Percentiles rank a stretch among this genome's conserved stretches.
These are phyloP conservation scores for Drosophila punjabiensis DNA, from an alignment of 1,140 invertebrate species.

Conservation along the genomic window DNA sequence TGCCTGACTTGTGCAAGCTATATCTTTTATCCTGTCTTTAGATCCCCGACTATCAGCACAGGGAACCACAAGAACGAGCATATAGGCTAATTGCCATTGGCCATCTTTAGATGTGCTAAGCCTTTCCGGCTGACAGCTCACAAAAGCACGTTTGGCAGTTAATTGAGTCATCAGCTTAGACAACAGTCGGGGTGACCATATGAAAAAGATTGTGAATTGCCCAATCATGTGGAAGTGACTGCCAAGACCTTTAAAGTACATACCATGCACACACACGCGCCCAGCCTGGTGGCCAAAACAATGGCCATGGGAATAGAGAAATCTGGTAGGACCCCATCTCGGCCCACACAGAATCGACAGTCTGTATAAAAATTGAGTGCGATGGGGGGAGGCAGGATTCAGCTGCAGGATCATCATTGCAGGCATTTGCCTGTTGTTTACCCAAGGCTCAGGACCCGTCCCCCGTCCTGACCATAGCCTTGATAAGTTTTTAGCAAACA, in stretches of 20 bases:
- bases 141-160: slow-evolving; percentile 66
- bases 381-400: not conserved
- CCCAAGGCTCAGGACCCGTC: slow-evolving; percentile 23
- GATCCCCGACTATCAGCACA: not conserved
- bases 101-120: slow-evolving; percentile 19
- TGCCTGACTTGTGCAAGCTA: not conserved
- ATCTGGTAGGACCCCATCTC: slow-evolving; percentile 1
- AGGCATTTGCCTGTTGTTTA: slow-evolving; percentile 65
- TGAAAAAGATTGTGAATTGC: slow-evolving; percentile 61
- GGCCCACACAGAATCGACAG: slow-evolving; percentile 66
- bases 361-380: slow-evolving; percentile 64
- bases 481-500: slow-evolving; percentile 81
- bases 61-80: not conserved
- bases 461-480: slow-evolving; percentile 60
- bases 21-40: not conserved
- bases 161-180: slow-evolving; percentile 75
- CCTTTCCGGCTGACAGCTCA: slow-evolving; percentile 41
- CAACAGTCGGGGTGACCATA: slow-evolving; percentile 53
- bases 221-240: slow-evolving; percentile 76
- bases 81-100: slow-evolving; percentile 33
- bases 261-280: not conserved
- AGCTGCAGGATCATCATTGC: slow-evolving; percentile 66
- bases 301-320: slow-evolving; percentile 23
- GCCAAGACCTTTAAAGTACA: slow-evolving; percentile 47
- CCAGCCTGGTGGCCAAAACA: slow-evolving; percentile 30